Conservation (phyloP, 1,140 invertebrate species). For the Stratiolaelaps scimitus region DNA sequence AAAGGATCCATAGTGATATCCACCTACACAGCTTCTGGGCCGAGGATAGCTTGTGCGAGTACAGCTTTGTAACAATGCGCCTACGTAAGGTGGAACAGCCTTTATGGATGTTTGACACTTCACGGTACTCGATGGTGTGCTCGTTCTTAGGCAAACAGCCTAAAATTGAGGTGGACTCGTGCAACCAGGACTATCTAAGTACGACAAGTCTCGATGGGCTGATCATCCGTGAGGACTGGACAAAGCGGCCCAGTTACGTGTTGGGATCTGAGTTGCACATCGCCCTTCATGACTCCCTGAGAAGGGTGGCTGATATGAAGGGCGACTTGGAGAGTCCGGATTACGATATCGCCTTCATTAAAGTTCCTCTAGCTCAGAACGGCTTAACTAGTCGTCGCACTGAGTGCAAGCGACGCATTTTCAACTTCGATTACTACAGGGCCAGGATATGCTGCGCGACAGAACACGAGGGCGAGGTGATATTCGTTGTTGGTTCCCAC, state of each 20-base stretch:
- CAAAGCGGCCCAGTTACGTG: background rate
- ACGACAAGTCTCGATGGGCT: slow-evolving; percentile 2
- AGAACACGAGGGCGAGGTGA: background rate
- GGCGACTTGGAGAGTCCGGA: background rate
- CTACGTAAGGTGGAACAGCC: slow-evolving; percentile 10
- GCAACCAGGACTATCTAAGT: slow-evolving; percentile 20
- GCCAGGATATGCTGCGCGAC: slow-evolving; percentile 3
- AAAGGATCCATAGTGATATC: background rate
- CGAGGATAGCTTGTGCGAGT: slow-evolving; percentile 20
- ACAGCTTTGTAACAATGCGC: slow-evolving; percentile 13
- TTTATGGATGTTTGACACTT: slow-evolving; percentile 20
- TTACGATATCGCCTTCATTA: slow-evolving; percentile 12
- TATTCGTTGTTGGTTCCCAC: slow-evolving; percentile 3
- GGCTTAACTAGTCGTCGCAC: background rate
- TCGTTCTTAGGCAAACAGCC: background rate
- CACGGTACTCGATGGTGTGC: slow-evolving; percentile 2
- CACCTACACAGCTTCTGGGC: slow-evolving; percentile 24
- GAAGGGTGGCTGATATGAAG: background rate
- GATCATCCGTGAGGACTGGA: slow-evolving; percentile 22
- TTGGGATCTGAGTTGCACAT: slow-evolving; percentile 15
- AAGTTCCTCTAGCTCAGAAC: slow-evolving; percentile 12
- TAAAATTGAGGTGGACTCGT: background rate
- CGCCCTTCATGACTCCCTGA: background rate
- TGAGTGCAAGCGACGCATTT: slow-evolving; percentile 5
- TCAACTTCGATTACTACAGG: slow-evolving; percentile 1